Conservation (phyloP, 2,113 vertebrate genomes). For the Pollimyrus isidori region DNA sequence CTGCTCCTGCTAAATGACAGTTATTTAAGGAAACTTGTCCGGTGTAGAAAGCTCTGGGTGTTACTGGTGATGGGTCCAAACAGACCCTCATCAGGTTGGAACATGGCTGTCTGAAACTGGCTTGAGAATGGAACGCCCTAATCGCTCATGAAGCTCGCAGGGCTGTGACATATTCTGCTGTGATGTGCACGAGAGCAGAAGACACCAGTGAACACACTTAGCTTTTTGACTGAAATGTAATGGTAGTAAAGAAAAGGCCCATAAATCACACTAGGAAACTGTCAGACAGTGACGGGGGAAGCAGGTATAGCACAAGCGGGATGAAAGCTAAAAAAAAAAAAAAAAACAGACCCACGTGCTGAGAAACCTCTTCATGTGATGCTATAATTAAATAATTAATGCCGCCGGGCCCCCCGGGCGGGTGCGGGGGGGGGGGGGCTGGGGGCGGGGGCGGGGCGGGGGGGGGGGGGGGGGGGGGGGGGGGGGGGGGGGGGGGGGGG, state of each 20-base stretch:
- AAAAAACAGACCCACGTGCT: not conserved
- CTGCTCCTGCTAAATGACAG: not conserved
- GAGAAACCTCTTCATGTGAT: conserved; percentile 10
- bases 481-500: too few relatives aligned
- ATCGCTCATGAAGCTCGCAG: not conserved
- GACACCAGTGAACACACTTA: not conserved
- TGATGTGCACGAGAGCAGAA: not conserved
- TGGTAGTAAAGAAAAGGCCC: not conserved
- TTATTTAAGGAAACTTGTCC: conserved; percentile 22
- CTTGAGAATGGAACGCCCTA: not conserved
- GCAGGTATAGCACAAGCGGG: not conserved
- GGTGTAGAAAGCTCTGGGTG: not conserved
- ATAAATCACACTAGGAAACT: not conserved
- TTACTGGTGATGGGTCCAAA: not conserved
- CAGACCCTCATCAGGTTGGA: not conserved
- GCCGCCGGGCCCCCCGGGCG: too few relatives aligned
- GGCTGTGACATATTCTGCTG: not conserved
- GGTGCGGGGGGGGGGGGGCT: too few relatives aligned
- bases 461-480: too few relatives aligned
- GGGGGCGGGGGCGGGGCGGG: too few relatives aligned
- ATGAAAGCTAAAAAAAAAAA: not conserved
- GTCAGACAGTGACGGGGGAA: not conserved
- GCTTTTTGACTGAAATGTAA: not conserved
- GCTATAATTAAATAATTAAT: conserved; percentile 45
- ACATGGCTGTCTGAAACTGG: not conserved